Percentiles rank a stretch among this genome's conserved stretches.
These are phyloP conservation scores for Macropodus opercularis DNA, from an alignment of 2,797 vertebrate genomes.

Conservation along the genomic window DNA sequence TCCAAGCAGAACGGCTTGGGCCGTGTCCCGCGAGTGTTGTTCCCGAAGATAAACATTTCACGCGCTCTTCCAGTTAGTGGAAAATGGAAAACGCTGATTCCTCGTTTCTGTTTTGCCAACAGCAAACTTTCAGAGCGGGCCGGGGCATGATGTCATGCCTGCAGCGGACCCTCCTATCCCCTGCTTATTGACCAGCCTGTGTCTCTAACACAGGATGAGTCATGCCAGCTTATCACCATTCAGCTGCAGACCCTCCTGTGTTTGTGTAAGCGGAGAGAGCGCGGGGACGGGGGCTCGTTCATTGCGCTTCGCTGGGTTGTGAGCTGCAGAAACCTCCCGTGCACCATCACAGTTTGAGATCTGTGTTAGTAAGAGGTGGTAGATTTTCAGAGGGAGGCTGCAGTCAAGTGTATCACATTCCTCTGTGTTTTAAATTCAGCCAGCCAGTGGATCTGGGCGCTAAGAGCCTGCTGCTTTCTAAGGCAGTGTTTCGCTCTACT, in stretches of 20 bases:
- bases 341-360: slow-evolving; percentile 14
- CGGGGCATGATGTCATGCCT: slow-evolving; percentile 61
- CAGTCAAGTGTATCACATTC: slow-evolving; percentile 40
- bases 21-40: slow-evolving; percentile 37
- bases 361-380: slow-evolving; percentile 26
- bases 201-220: slow-evolving; percentile 45
- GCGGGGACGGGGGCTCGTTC: slow-evolving; percentile 5
- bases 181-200: slow-evolving; percentile 49
- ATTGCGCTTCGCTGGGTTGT: slow-evolving; percentile 49
- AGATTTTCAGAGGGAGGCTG: slow-evolving; percentile 26
- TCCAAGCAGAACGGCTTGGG: not conserved
- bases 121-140: slow-evolving; percentile 41
- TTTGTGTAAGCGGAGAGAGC: slow-evolving; percentile 32
- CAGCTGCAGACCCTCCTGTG: slow-evolving; percentile 24
- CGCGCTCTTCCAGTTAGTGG: slow-evolving; percentile 24
- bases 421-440: slow-evolving; percentile 17
- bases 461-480: slow-evolving; percentile 28
- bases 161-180: slow-evolving; percentile 30
- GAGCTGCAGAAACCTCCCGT: slow-evolving; percentile 26
- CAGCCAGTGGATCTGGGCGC: slow-evolving; percentile 25
- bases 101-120: slow-evolving; percentile 51
- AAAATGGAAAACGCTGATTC: slow-evolving; percentile 66
- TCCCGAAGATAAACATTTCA: slow-evolving; percentile 36
- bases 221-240: slow-evolving; percentile 46
- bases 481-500: slow-evolving; percentile 42